Evolutionary conservation across 2,888 invertebrate species (phyloP), one percentile per base, ranked within the genome.

Genomic region (Vesta saturnalis): DNA sequence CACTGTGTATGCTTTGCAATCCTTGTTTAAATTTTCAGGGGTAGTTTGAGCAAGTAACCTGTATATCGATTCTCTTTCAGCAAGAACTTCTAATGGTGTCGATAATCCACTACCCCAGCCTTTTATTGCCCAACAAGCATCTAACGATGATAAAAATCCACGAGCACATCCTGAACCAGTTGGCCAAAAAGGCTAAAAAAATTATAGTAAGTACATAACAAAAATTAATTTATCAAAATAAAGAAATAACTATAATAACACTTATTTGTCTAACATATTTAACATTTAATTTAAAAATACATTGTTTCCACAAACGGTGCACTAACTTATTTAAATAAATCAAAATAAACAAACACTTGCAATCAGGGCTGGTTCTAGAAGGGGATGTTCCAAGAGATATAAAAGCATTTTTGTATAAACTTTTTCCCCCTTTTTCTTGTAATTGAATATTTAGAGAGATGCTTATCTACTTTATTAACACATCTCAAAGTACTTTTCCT

Each of bases 151-250:
- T 1, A 99, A 88, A 83, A 99, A 99, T 12, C 99, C 99, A 64
- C 99, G 89, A 0, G 98, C 99, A 85, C 97, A 97, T 0, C 99
- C 99, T 1, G 97, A 97, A 0, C 99, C 99, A 0, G 97, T 98
- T 3, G 99, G 99, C 99, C 99, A 99, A 85, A 99, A 99, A 0
- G 96, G 96, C 89, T 90, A 77, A 1, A 84, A 71, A 74, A 74
- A 72, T 22, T 69, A 65, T 64, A 64, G 49, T 65, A 72, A 66
- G 54, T 1, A 39, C n/a, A 30, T 6, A 30, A 30, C 30, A 10
- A 30, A 6, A n/a, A 52, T 57, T 14, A 35, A 0, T 47, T 4
- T 46, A 46, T 46, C 15, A 46, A n/a, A n/a, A n/a, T n/a, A n/a
- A n/a, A n/a, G n/a, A n/a, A n/a, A n/a, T n/a, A n/a, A n/a, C n/a